Conservation (phyloP, 2,113 vertebrate species). For the Thunnus maccoyii region DNA sequence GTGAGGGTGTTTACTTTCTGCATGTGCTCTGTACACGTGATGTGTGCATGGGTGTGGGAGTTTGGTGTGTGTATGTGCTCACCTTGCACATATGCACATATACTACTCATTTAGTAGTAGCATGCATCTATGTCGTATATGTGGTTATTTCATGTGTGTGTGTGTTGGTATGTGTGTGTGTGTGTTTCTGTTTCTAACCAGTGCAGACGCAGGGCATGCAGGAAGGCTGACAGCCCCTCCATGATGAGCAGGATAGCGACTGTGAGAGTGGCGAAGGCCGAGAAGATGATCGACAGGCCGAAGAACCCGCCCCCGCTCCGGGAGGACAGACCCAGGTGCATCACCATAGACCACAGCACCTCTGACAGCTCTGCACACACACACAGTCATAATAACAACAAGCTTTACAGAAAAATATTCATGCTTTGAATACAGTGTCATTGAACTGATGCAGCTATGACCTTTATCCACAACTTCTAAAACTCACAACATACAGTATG, state of each 20-base stretch:
- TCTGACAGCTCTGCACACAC: constrained; percentile 90
- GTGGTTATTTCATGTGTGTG: not conserved
- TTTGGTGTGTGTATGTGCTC: not conserved
- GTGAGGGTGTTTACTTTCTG: not conserved
- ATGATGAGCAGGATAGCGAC: constrained; percentile 96
- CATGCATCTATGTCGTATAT: not conserved
- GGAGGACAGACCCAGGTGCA: constrained; percentile 89
- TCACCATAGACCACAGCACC: constrained; percentile 97
- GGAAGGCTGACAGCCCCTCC: constrained; percentile 98
- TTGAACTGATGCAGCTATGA: not conserved
- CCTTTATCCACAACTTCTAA: no score
- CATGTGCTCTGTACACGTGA: not conserved
- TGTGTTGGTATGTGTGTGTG: not conserved
- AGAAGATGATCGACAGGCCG: constrained; percentile 91
- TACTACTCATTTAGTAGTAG: not conserved
- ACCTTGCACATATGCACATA: not conserved
- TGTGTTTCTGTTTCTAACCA: constrained; percentile 86
- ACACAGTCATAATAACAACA: not conserved
- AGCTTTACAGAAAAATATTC: not conserved
- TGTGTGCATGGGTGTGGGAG: no score
- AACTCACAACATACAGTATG: no score
- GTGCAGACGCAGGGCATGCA: constrained; percentile 96
- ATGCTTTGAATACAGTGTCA: not conserved
- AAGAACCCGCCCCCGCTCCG: constrained; percentile 89
- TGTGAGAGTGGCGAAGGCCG: constrained; percentile 91